Base-by-base conservation (phyloP, 23 tunicate genomes). In the Phallusia fumigata region DNA sequence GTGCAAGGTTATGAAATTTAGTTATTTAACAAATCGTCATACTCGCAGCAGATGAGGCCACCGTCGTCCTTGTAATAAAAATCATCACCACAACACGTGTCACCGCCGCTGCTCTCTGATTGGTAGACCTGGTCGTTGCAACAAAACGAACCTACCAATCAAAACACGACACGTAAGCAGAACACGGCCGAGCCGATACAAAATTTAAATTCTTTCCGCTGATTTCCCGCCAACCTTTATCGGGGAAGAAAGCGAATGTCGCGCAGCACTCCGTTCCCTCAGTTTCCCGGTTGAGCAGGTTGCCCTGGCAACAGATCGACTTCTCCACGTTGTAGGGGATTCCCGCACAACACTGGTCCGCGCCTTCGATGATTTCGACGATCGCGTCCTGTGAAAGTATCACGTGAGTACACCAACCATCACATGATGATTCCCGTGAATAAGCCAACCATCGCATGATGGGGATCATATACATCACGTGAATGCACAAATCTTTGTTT, bases 201-300 rank as follows among this genome's bases (percentile, higher is more conserved):
- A n/a, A n/a, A n/a, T n/a, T n/a, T n/a, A n/a, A n/a, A n/a, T n/a
- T n/a, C n/a, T n/a, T n/a, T n/a, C n/a, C 10, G 47, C 10, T 40
- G 47, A 10, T 40, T 3, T 40, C 10, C 2, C 10, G 36, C 74
- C 21, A 24, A 89, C 98, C 90, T 89, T 87, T 89, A 32, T 83
- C 94, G 0, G 93, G 90, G 65, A 86, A 94, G 88, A 84, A 94
- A 18, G 98, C 94, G 32, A 32, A 64, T 19, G 64, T 73, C 5
- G 79, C 90, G 65, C 98, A 94, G 47, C 98, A 94, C 24, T 79
- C 82, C 0, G 88, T 89, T 36, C 98, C 98, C 19, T 89, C 87
- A 13, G 84, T 85, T 18, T 82, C 88, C 28, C 64, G 77, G 78
- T 85, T 89, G 78, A 84, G 79, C 18, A 89, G 32, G 30, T 78